These are phyloP conservation scores for Sporophila hypoxantha DNA, from an alignment of 2,113 vertebrate species.

Conservation along the genomic window DNA sequence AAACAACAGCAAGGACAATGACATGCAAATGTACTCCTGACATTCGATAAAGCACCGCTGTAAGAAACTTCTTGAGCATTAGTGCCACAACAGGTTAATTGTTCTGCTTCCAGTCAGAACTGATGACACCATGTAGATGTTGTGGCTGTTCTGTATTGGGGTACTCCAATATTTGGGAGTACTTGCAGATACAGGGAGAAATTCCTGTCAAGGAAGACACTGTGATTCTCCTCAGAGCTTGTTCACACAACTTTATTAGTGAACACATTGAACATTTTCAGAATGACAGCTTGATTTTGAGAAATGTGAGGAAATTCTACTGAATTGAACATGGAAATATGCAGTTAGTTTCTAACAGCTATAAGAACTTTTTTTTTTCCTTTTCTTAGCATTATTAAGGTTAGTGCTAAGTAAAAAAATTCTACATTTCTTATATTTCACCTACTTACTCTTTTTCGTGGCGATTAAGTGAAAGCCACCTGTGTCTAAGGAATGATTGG, in stretches of 20 bases:
- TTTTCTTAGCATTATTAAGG: not conserved
- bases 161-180: not conserved
- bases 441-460: not conserved
- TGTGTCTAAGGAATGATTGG: not conserved
- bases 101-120: not conserved
- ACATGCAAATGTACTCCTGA: not conserved
- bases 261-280: not conserved
- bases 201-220: not conserved
- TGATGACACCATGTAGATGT: not conserved
- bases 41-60: not conserved
- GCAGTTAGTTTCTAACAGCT: not conserved
- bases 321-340: not conserved
- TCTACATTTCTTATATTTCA: not conserved
- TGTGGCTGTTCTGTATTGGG: not conserved
- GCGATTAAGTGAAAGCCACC: not conserved
- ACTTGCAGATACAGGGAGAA: not conserved
- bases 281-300: not conserved
- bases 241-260: not conserved
- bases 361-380: accelerated
- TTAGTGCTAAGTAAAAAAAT: not conserved
- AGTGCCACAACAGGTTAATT: not conserved
- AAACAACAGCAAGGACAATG: not conserved
- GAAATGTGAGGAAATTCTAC: not conserved
- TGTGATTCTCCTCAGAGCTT: not conserved
- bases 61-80: not conserved